Conservation (phyloP, 35 echinoderm and acorn worm species). For the Antedon bifida region DNA sequence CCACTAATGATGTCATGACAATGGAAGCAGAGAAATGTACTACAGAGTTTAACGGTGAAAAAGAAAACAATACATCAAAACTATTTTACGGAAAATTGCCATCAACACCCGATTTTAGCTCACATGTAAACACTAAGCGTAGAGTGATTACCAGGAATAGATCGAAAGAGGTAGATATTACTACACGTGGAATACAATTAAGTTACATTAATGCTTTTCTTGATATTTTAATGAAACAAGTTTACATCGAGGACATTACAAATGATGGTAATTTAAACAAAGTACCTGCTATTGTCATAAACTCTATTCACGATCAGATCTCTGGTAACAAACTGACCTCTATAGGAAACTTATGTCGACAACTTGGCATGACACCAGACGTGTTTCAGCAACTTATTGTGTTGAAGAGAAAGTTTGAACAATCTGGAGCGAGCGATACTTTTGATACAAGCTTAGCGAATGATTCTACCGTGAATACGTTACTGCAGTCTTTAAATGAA, state of each 20-base stretch:
- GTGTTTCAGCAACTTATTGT: neutral
- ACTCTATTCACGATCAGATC: neutral
- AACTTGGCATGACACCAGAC: neutral
- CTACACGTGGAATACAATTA: neutral
- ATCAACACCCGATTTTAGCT: neutral
- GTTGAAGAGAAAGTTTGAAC: neutral
- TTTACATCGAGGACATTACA: neutral
- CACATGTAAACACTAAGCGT: neutral
- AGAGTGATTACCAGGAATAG: neutral
- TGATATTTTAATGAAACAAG: neutral
- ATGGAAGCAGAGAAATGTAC: too few relatives aligned
- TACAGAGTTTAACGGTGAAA: neutral
- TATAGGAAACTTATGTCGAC: neutral
- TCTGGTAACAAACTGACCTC: neutral
- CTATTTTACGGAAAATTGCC: neutral
- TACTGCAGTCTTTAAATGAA: neutral
- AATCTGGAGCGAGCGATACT: neutral
- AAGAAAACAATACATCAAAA: neutral
- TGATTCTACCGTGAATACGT: neutral
- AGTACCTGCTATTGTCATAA: neutral
- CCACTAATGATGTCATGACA: too few relatives aligned
- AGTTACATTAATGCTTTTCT: neutral
- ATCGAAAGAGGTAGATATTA: neutral
- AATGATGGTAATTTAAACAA: neutral
- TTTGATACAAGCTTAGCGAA: neutral